Evolutionary conservation across 2,888 invertebrate species (phyloP).

Genomic region (Petrophora chlorosata): DNA sequence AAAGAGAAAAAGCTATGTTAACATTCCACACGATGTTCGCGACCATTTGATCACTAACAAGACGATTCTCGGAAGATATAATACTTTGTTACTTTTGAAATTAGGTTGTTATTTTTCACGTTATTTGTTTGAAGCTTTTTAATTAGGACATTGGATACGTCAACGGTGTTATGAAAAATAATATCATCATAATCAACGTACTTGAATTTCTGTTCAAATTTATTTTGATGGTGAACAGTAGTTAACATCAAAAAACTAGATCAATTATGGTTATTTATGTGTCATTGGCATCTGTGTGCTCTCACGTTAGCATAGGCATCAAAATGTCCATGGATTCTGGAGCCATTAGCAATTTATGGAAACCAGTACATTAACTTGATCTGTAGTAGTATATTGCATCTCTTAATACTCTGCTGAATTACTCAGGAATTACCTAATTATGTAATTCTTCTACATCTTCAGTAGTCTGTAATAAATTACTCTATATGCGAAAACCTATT

Average conservation of each 20-base stretch:
- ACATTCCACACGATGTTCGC: conserved; percentile 64
- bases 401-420: neutral
- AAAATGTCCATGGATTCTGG: conserved; percentile 43
- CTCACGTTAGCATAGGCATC: conserved; percentile 30
- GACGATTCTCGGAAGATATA: conserved; percentile 71
- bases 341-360: conserved; percentile 21
- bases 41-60: conserved; percentile 72
- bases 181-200: conserved; percentile 17
- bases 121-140: conserved; percentile 45
- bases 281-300: conserved; percentile 9
- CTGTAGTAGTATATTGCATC: neutral
- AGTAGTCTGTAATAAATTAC: too few relatives aligned
- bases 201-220: conserved; percentile 8
- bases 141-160: conserved; percentile 50
- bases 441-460: neutral
- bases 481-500: too few relatives aligned
- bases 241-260: conserved; percentile 8
- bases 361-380: conserved; percentile 12
- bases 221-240: conserved; percentile 7
- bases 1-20: conserved; percentile 61
- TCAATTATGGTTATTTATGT: conserved; percentile 25
- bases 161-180: conserved; percentile 40
- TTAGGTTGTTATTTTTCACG: conserved; percentile 58
- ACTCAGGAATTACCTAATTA: too few relatives aligned
- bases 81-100: conserved; percentile 65